Conservation (phyloP, 2,113 vertebrate species). For the Otus sunia region DNA sequence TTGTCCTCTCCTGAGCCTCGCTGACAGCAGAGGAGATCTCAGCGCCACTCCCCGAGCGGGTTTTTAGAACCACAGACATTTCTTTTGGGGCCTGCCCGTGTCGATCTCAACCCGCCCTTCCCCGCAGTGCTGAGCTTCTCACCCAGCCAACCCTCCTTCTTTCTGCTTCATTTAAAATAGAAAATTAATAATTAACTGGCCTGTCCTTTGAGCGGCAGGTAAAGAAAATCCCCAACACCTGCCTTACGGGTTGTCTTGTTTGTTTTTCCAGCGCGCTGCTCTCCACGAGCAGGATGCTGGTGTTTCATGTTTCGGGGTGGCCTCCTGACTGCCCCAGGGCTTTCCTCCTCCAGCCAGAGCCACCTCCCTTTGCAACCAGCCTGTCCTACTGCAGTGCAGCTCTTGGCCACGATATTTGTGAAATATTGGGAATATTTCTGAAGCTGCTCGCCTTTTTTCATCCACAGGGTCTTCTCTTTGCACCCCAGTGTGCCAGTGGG, state of each 20-base stretch:
- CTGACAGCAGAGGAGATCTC: background rate
- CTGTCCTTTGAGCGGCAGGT: background rate
- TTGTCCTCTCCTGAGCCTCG: background rate
- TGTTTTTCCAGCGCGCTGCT: background rate
- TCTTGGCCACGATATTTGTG: background rate
- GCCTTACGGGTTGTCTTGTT: background rate
- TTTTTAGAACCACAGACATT: background rate
- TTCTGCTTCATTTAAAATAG: background rate
- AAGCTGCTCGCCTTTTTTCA: background rate
- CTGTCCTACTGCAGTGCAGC: background rate
- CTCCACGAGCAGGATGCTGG: background rate
- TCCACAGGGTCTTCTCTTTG: background rate
- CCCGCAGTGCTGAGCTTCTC: accelerated
- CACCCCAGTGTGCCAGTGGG: background rate
- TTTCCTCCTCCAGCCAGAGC: background rate
- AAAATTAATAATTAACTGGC: background rate
- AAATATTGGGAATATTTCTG: background rate
- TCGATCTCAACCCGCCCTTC: background rate
- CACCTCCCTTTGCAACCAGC: background rate
- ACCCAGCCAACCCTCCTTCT: background rate
- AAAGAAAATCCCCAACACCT: background rate
- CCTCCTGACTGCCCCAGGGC: background rate
- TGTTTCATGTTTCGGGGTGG: accelerated
- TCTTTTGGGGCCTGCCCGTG: background rate
- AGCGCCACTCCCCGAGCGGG: accelerated